A percentile compares a stretch with the other conserved stretches of the same genome.
Evolutionary conservation across 2,888 invertebrate species (phyloP).

Genomic region (Lasioglossum pauxillum): DNA sequence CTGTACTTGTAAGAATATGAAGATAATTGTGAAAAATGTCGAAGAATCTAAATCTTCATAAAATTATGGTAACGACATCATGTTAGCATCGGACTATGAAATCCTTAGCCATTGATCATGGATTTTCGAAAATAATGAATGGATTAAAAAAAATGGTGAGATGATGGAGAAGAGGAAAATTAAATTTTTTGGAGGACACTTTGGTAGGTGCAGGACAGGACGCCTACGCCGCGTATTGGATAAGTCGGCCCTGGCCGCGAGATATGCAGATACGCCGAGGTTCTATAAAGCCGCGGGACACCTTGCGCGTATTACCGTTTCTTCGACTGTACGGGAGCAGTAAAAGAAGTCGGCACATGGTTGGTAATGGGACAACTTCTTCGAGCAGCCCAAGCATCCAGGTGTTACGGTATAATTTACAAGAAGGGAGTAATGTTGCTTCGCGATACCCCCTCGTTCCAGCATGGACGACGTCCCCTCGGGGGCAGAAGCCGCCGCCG

Average conservation of each 20-base stretch:
- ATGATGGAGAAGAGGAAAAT: background rate
- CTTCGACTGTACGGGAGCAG: slow-evolving; percentile 38
- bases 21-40: no score
- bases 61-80: no score
- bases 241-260: background rate
- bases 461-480: background rate
- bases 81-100: no score
- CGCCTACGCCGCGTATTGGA: background rate
- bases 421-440: slow-evolving; percentile 53
- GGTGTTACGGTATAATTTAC: slow-evolving; percentile 63
- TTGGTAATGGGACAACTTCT: slow-evolving; percentile 63
- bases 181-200: background rate
- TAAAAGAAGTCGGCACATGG: slow-evolving; percentile 56
- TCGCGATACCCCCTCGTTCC: slow-evolving; percentile 10
- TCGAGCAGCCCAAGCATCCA: slow-evolving; percentile 45
- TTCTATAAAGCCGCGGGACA: slow-evolving; percentile 36
- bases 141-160: background rate
- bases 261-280: background rate
- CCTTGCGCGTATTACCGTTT: slow-evolving; percentile 33
- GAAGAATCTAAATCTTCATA: no score
- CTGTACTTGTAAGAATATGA: no score
- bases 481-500: slow-evolving; percentile 17
- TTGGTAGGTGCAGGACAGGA: background rate
- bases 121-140: background rate
- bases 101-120: background rate